Conservation (phyloP, 1,140 invertebrate species). For the Ceratina japonica region DNA sequence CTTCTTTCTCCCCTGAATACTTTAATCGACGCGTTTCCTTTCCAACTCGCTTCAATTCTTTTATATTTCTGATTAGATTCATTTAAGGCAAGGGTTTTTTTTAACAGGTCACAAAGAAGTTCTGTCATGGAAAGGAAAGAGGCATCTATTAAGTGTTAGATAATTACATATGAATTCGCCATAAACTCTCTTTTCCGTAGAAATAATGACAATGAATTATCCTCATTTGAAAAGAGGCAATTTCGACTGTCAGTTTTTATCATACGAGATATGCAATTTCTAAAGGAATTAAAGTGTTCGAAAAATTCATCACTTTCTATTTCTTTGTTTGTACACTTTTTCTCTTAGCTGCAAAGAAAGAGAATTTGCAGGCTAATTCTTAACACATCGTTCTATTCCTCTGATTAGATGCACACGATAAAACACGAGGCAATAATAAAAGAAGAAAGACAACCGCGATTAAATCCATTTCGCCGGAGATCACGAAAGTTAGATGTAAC, state of each 20-base stretch:
- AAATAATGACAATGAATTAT: no score
- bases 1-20: neutral
- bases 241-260: no score
- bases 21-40: slow-evolving; percentile 2
- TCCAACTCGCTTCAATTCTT: slow-evolving; percentile 6
- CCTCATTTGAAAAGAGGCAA: no score
- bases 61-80: neutral
- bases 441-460: neutral
- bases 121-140: no score
- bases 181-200: no score
- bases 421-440: neutral
- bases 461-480: slow-evolving; percentile 4
- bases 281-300: slow-evolving; percentile 6
- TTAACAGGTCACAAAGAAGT: no score
- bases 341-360: no score
- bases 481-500: slow-evolving; percentile 46
- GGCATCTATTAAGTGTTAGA: no score
- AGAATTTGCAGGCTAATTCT: no score
- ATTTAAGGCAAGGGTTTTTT: no score
- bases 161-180: no score
- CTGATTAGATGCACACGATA: neutral
- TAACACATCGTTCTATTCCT: neutral
- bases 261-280: neutral
- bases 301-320: slow-evolving; percentile 12
- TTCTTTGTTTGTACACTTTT: neutral